Base-by-base conservation (phyloP, 2,888 invertebrate genomes). In the Trissoscelio sp. region DNA sequence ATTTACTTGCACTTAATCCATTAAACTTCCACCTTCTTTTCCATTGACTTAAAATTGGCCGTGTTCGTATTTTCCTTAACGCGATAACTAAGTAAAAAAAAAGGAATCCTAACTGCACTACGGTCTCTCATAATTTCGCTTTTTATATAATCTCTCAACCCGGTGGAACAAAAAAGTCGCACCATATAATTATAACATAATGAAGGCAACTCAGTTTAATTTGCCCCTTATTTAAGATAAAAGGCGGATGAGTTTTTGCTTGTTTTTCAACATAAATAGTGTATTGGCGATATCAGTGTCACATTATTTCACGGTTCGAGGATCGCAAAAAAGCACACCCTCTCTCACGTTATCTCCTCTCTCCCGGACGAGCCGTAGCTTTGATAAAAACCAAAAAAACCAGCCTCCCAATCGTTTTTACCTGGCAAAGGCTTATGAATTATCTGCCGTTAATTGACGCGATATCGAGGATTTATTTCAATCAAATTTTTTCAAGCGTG, bases 331-430 rank as follows among this genome's bases (percentile, higher is more conserved):
- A 70, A 28, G 14, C 44, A n/a, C n/a, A n/a, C 22, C 22, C 18
- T 55, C 39, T 39, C 20, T 22, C 31, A 22, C 48, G 57, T 57
- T 57, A 53, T 67, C 31, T 64, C 24, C 16, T 51, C 51, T 48
- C 14, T 48, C 55, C 14, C 39, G 62, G 9, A 58, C 58, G 12
- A 66, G 14, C n/a, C 53, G 37, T 0, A 14, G 55, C 64, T 70
- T 70, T 78, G 70, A 64, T 51, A 70, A 70, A 78, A 78, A 62
- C 48, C 64, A n/a, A 62, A 70, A n/a, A 57, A 67, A 34, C 53
- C 37, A 18, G 9, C 24, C 34, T 24, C 24, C 57, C 57, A 28
- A 46, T 53, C 16, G 24, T 62, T 69, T 69, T 77, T 75, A 4
- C 51, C 3, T 12, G 6, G n/a, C 20, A 28, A 55, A 53, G 20